A percentile compares a stretch with the other conserved stretches of the same genome.
Evolutionary conservation across 2,888 invertebrate genomes (phyloP).

Genomic region (Synanthedon formicaeformis): DNA sequence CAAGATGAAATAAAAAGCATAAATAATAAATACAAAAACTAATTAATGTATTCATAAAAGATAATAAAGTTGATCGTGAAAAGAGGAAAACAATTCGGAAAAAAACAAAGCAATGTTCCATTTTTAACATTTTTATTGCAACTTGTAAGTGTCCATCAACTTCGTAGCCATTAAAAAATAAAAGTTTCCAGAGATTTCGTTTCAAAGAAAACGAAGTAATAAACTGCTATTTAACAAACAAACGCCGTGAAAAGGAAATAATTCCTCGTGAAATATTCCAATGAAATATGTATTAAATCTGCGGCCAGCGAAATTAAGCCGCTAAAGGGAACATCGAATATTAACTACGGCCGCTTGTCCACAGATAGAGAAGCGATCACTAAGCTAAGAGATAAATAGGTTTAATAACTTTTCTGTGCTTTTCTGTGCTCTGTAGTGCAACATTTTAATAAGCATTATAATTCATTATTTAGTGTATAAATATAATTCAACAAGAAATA

Average conservation of each 20-base stretch:
- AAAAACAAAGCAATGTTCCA: too few species aligned
- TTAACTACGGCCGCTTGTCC: constrained; percentile 24
- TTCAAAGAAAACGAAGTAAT: constrained; percentile 20
- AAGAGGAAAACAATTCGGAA: too few species aligned
- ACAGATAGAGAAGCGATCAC: constrained; percentile 13
- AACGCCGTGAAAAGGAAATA: constrained; percentile 27
- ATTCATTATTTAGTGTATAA: too few species aligned
- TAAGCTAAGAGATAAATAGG: background rate
- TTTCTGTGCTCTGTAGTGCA: too few species aligned
- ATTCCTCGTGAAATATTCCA: constrained; percentile 56
- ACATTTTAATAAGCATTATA: too few species aligned
- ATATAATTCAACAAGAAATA: too few species aligned
- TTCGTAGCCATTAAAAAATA: background rate
- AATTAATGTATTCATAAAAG: too few species aligned
- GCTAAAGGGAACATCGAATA: constrained; percentile 43
- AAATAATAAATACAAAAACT: too few species aligned
- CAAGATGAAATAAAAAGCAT: too few species aligned
- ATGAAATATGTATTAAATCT: constrained; percentile 67
- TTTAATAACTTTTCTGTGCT: background rate
- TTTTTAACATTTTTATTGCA: background rate
- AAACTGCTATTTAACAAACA: constrained; percentile 56
- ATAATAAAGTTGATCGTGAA: too few species aligned
- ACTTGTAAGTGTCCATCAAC: background rate
- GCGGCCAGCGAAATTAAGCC: constrained; percentile 50
- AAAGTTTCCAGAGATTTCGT: background rate